phyloP scores from a whole-genome alignment of 2,113 vertebrate species.

The Tupaia tana region DNA sequence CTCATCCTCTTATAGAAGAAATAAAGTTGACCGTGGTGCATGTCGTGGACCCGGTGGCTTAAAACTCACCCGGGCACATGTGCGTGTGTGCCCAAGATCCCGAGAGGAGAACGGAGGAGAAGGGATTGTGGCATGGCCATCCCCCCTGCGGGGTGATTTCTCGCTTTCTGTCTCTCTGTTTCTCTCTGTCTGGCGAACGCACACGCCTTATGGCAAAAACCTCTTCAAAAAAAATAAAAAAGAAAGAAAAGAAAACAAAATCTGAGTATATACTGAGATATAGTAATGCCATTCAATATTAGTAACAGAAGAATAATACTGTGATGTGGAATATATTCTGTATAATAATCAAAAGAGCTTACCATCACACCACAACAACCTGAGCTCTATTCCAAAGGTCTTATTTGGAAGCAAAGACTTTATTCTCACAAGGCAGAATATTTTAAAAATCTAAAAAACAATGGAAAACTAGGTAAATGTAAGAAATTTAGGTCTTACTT shows the following conservation, averaged over 20 bases:
- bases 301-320: neutral
- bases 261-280: neutral
- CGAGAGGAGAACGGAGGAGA: no score
- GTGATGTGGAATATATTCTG: fast-evolving
- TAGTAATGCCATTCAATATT: fast-evolving
- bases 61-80: no score
- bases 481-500: neutral
- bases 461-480: neutral
- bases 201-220: no score
- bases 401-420: neutral
- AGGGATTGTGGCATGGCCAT: no score
- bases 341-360: neutral
- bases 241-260: neutral
- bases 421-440: neutral
- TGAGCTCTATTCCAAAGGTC: neutral
- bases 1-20: no score
- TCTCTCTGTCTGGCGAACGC: no score
- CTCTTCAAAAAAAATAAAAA: no score
- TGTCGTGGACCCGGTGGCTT: no score
- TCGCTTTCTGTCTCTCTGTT: no score
- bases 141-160: no score
- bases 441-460: neutral
- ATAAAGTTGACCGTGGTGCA: no score
- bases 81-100: no score
- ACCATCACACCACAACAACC: fast-evolving